phyloP scores from a whole-genome alignment of 2,888 invertebrate species.

The Chrysina gloriosa region DNA sequence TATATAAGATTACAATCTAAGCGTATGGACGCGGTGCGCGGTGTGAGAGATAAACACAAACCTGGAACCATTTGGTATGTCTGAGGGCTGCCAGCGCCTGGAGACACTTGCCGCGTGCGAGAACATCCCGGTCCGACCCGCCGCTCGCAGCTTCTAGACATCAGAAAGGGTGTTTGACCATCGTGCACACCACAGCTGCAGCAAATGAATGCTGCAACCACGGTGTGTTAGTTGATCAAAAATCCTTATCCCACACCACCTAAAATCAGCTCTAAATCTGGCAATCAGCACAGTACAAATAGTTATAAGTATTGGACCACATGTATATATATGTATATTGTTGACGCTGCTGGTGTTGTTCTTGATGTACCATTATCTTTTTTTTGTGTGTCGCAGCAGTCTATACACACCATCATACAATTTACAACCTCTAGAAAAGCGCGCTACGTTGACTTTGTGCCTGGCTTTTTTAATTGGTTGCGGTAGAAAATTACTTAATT shows the following conservation, averaged over 20 bases:
- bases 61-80: conserved; percentile 99
- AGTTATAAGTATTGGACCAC: conserved; percentile 63
- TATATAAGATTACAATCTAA: conserved; percentile 15
- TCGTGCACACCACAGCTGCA: conserved; percentile 63
- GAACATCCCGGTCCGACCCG: conserved; percentile 87
- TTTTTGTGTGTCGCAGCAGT: conserved; percentile 24
- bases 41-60: conserved; percentile 72
- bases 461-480: too few species aligned
- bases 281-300: conserved; percentile 62
- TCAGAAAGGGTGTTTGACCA: conserved; percentile 82
- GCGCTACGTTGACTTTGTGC: background rate
- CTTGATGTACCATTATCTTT: conserved; percentile 25
- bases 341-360: conserved; percentile 12
- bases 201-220: conserved; percentile 52
- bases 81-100: conserved; percentile 99
- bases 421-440: conserved; percentile 22
- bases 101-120: conserved; percentile 99
- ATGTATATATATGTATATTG: conserved; percentile 11
- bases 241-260: conserved; percentile 73
- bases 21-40: conserved; percentile 51
- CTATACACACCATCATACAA: conserved; percentile 12
- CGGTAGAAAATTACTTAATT: too few species aligned
- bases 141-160: conserved; percentile 74
- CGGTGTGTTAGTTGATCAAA: conserved; percentile 72
- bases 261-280: conserved; percentile 64